These are phyloP conservation scores for Mamestra configurata DNA, from an alignment of 1,140 invertebrate genomes.

Conservation along the genomic window DNA sequence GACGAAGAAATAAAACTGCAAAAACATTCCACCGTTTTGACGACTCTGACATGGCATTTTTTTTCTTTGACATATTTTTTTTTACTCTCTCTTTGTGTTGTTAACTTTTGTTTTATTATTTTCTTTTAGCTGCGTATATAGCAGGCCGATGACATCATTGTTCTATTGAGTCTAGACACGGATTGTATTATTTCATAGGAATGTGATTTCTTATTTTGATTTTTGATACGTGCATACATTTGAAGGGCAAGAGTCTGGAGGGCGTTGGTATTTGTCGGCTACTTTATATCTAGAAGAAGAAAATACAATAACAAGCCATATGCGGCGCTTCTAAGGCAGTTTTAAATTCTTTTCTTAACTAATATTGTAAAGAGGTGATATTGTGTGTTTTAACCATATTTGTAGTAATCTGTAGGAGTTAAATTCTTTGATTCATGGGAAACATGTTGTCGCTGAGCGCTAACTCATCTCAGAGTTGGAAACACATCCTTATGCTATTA, in stretches of 20 bases:
- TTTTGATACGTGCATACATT: slow-evolving; percentile 1
- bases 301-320: too few relatives aligned
- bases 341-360: too few relatives aligned
- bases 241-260: neutral
- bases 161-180: slow-evolving; percentile 5
- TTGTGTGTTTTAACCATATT: too few relatives aligned
- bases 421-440: too few relatives aligned
- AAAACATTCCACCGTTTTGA: slow-evolving; percentile 24
- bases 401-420: too few relatives aligned
- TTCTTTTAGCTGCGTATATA: neutral
- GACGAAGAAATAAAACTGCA: slow-evolving; percentile 26
- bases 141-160: neutral
- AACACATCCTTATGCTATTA: too few relatives aligned
- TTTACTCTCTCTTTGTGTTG: neutral
- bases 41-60: slow-evolving; percentile 15
- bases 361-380: too few relatives aligned
- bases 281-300: too few relatives aligned
- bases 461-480: too few relatives aligned
- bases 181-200: neutral
- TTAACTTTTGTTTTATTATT: neutral
- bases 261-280: too few relatives aligned
- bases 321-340: too few relatives aligned
- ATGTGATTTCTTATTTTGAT: neutral
- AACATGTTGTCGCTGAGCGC: too few relatives aligned
- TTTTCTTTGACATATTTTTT: neutral